Conservation (phyloP, 2,888 invertebrate species). For the Apamea anceps region DNA sequence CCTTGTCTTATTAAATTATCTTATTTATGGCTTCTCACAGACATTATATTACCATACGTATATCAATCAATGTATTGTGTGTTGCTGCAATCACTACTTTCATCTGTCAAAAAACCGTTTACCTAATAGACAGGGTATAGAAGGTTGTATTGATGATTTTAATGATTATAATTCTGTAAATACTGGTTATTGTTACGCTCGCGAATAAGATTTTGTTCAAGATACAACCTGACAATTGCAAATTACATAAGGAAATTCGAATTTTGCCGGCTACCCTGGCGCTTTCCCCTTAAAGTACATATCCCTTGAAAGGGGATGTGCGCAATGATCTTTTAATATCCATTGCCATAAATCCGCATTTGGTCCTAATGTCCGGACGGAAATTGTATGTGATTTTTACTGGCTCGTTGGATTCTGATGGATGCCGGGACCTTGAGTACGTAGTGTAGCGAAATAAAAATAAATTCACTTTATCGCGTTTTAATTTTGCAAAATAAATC, state of each 20-base stretch:
- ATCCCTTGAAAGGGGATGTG: slow-evolving; percentile 21
- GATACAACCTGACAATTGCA: too few relatives aligned
- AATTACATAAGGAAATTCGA: not conserved
- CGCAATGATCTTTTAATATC: slow-evolving; percentile 58
- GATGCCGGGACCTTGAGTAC: slow-evolving; percentile 9
- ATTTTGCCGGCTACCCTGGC: not conserved
- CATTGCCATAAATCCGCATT: slow-evolving; percentile 49
- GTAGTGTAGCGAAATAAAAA: not conserved
- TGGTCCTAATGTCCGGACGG: slow-evolving; percentile 41
- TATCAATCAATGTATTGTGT: too few relatives aligned
- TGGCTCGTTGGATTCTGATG: slow-evolving; percentile 21
- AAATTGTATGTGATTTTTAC: slow-evolving; percentile 42
- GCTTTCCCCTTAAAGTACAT: slow-evolving; percentile 21
- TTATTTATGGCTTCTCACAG: too few relatives aligned
- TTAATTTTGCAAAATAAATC: too few relatives aligned
- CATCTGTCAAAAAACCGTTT: too few relatives aligned
- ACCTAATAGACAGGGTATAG: too few relatives aligned
- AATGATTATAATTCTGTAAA: too few relatives aligned
- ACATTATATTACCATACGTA: too few relatives aligned
- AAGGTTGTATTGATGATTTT: too few relatives aligned
- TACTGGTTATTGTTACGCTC: not conserved
- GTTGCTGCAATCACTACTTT: too few relatives aligned
- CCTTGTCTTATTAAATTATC: too few relatives aligned
- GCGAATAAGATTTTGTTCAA: not conserved
- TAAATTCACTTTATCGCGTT: too few relatives aligned